Conservation (phyloP, 2,113 vertebrate species). For the Mormyrus iriodes region DNA sequence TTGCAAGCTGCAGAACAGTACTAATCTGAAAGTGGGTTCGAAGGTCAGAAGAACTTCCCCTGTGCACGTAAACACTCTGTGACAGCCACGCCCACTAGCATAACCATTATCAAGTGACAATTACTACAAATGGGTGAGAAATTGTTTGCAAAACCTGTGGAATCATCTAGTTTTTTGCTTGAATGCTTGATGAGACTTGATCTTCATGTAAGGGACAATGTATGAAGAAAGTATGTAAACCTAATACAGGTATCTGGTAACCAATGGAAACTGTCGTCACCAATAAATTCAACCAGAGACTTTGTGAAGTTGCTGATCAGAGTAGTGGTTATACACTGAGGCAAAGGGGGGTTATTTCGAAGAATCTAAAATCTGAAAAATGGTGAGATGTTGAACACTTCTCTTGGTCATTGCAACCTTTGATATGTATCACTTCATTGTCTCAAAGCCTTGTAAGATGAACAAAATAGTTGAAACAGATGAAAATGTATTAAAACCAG, state of each 20-base stretch:
- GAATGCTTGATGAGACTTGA: not conserved
- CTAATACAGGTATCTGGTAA: not conserved
- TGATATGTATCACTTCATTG: not conserved
- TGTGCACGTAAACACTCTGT: not conserved
- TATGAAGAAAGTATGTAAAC: not conserved
- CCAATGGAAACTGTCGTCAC: not conserved
- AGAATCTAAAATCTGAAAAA: not conserved
- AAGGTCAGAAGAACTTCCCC: not conserved
- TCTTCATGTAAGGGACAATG: not conserved
- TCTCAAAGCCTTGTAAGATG: not conserved
- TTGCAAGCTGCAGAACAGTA: not conserved
- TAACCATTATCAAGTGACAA: not conserved
- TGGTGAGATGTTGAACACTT: not conserved
- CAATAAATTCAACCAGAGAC: not conserved
- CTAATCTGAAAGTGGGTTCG: not conserved
- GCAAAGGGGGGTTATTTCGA: not conserved
- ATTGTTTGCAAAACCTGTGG: not conserved
- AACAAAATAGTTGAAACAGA: not conserved
- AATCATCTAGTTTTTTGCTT: not conserved
- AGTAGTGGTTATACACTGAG: not conserved
- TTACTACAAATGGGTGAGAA: not conserved
- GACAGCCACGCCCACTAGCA: not conserved
- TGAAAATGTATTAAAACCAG: not conserved
- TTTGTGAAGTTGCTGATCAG: not conserved
- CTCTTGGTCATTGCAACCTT: not conserved